phyloP scores from a whole-genome alignment of 1,140 invertebrate species.

The Varroa destructor region DNA sequence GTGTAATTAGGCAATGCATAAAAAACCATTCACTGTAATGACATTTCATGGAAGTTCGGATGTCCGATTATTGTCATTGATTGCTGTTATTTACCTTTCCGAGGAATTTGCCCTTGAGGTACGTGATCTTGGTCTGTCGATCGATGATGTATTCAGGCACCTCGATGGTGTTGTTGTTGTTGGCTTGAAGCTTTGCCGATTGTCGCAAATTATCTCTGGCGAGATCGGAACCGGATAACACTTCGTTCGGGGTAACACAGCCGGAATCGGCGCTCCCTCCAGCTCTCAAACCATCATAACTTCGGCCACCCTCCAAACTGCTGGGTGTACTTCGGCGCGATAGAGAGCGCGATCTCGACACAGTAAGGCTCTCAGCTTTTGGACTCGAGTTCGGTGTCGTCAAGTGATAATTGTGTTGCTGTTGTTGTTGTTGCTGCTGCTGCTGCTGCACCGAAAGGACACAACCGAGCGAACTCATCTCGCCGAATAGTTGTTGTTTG shows the following conservation, averaged over 20 bases:
- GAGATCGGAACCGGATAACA: conserved; percentile 18
- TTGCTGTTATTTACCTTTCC: conserved; percentile 43
- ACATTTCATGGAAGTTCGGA: too few species aligned
- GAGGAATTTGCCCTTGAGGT: conserved; percentile 46
- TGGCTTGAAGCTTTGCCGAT: conserved; percentile 27
- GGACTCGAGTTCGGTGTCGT: conserved; percentile 24
- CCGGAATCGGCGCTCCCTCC: conserved; percentile 24
- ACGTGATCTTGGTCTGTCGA: conserved; percentile 44
- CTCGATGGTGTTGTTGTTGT: conserved; percentile 38
- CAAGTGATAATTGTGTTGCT: conserved; percentile 1
- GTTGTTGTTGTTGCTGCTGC: background rate
- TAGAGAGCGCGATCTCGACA: conserved; percentile 7
- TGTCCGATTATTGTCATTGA: background rate
- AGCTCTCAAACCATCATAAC: conserved; percentile 14
- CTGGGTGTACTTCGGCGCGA: conserved; percentile 19
- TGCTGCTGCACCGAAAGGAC: conserved; percentile 14
- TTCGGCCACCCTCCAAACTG: conserved; percentile 24
- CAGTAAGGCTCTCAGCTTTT: conserved; percentile 13
- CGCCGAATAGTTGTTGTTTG: background rate
- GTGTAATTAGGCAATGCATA: too few species aligned
- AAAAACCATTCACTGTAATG: too few species aligned
- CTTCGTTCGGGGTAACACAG: conserved; percentile 22
- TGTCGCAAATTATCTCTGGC: background rate
- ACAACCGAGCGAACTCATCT: conserved; percentile 12
- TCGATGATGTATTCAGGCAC: conserved; percentile 47